phyloP scores from a whole-genome alignment of 2,113 vertebrate species.

The Oxygymnocypris stewartii region DNA sequence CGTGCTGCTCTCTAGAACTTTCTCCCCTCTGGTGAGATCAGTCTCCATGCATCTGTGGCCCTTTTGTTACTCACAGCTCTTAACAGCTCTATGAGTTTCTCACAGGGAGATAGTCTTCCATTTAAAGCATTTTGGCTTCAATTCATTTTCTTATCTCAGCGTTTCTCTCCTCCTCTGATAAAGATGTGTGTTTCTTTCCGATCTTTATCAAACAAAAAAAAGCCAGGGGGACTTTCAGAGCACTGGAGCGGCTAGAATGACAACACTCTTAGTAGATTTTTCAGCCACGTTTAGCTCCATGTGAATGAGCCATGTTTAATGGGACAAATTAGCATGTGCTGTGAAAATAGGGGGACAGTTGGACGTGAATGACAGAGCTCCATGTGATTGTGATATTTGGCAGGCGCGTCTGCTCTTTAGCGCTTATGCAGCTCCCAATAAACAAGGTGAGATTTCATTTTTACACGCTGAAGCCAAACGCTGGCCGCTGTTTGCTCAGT shows the following conservation, averaged over 20 bases:
- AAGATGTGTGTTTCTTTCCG: slow-evolving; percentile 28
- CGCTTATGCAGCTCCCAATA: slow-evolving; percentile 34
- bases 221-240: slow-evolving; percentile 32
- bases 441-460: slow-evolving; percentile 42
- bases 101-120: slow-evolving; percentile 37
- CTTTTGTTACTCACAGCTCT: slow-evolving; percentile 33
- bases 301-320: slow-evolving; percentile 32
- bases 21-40: slow-evolving; percentile 25
- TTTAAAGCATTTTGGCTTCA: slow-evolving; percentile 36
- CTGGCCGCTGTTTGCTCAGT: not conserved
- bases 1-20: not conserved
- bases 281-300: slow-evolving; percentile 1
- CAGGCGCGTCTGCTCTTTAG: slow-evolving; percentile 12
- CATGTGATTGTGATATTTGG: slow-evolving; percentile 17
- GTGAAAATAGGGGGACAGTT: slow-evolving; percentile 31
- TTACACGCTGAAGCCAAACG: not conserved
- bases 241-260: slow-evolving; percentile 10
- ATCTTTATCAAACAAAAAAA: slow-evolving; percentile 48
- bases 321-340: slow-evolving; percentile 42
- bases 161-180: slow-evolving; percentile 31
- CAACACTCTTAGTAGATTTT: not conserved
- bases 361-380: slow-evolving; percentile 9
- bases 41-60: not conserved
- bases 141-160: slow-evolving; percentile 35
- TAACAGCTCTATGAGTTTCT: slow-evolving; percentile 43